These are phyloP conservation scores for Oriolus oriolus DNA, from an alignment of 2,113 vertebrate species.

Conservation along the genomic window DNA sequence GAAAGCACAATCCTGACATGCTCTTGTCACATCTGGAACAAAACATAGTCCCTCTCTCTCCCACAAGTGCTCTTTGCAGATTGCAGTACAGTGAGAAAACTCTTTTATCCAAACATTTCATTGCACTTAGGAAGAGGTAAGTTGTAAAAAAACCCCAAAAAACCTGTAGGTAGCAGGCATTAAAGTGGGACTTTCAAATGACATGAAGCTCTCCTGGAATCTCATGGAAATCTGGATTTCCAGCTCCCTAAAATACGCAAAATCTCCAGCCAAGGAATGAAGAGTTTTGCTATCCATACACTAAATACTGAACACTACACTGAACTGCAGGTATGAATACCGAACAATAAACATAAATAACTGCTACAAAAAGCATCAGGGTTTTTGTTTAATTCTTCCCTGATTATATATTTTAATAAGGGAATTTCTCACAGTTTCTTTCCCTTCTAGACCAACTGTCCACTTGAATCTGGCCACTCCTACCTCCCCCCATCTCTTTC, in stretches of 20 bases:
- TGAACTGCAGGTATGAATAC: background rate
- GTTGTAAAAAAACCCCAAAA: background rate
- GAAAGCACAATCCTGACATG: background rate
- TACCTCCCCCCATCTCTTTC: background rate
- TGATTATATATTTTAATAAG: background rate
- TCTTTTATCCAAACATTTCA: background rate
- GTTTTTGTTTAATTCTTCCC: background rate
- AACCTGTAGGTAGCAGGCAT: background rate
- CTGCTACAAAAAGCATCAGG: background rate
- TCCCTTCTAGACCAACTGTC: background rate
- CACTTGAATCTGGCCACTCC: background rate
- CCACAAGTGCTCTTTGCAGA: background rate
- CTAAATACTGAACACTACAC: background rate
- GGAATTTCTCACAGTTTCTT: background rate
- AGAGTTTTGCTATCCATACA: background rate
- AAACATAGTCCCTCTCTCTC: background rate
- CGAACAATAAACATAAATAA: background rate
- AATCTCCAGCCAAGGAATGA: background rate
- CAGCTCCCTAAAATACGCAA: background rate
- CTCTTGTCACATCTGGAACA: background rate
- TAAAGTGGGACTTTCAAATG: background rate
- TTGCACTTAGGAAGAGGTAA: background rate
- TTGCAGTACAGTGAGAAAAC: rapidly evolving
- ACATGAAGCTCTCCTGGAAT: background rate
- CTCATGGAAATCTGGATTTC: background rate